Percentiles rank a stretch among this genome's conserved stretches.
These are phyloP conservation scores for Anguilla anguilla DNA, from an alignment of 2,797 vertebrate genomes.

Conservation along the genomic window DNA sequence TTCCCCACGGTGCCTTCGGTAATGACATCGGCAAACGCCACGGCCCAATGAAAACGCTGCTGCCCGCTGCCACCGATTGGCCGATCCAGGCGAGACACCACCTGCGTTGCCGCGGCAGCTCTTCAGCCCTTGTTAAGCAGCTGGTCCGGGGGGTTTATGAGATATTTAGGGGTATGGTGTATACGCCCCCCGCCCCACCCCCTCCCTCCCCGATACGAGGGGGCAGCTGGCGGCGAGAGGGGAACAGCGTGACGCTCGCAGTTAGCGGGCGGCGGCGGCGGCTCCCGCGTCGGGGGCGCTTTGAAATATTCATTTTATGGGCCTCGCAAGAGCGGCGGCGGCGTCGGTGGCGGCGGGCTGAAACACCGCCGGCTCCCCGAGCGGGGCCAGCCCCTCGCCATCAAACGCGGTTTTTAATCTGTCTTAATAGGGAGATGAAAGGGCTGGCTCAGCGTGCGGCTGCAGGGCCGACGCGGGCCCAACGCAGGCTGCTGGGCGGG, in stretches of 20 bases:
- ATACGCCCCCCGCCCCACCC: neutral
- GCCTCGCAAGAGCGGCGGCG: conserved; percentile 71
- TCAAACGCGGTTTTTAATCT: conserved; percentile 80
- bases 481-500: conserved; percentile 21
- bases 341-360: conserved; percentile 59
- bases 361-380: conserved; percentile 74
- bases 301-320: conserved; percentile 81
- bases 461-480: conserved; percentile 47
- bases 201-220: too few species aligned
- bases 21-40: too few species aligned
- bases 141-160: neutral
- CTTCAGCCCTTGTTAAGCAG: neutral
- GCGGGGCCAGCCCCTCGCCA: conserved; percentile 67
- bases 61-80: neutral
- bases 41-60: neutral
- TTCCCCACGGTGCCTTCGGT: neutral
- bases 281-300: conserved; percentile 56
- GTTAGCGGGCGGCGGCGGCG: conserved; percentile 50
- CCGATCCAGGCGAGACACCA: neutral
- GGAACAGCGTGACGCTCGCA: conserved; percentile 42
- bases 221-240: neutral
- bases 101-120: neutral
- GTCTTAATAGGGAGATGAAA: conserved; percentile 77
- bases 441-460: conserved; percentile 39
- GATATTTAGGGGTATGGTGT: neutral